Conservation (phyloP, 1,140 invertebrate species). For the Frieseomelitta varia region DNA sequence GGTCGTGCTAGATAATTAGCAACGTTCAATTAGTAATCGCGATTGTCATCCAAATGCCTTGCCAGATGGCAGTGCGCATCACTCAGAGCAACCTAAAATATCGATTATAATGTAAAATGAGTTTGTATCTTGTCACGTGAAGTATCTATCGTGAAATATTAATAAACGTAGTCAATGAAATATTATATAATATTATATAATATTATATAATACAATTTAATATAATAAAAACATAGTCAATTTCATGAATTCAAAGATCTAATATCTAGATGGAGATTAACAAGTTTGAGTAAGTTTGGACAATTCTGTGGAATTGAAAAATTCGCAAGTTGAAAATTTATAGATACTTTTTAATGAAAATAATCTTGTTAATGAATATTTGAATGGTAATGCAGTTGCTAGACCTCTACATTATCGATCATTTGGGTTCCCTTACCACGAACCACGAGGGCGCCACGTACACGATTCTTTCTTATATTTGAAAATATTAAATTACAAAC, state of each 20-base stretch:
- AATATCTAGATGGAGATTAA: not conserved
- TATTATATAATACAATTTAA: too few species aligned
- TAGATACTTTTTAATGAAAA: not conserved
- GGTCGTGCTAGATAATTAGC: not conserved
- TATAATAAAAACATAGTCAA: not conserved
- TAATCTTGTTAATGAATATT: not conserved
- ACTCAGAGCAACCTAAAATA: not conserved
- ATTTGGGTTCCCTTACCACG: not conserved
- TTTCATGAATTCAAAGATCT: not conserved
- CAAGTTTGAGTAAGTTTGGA: not conserved
- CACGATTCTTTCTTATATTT: too few species aligned
- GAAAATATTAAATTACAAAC: not conserved
- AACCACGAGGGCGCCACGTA: not conserved
- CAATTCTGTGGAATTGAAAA: not conserved
- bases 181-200: not conserved
- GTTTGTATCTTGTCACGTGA: not conserved
- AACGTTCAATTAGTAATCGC: conserved; percentile 7
- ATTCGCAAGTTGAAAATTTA: not conserved
- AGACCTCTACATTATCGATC: not conserved
- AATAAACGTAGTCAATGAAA: not conserved
- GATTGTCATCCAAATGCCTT: not conserved
- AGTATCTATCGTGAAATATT: not conserved
- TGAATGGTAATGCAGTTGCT: not conserved
- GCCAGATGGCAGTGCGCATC: not conserved
- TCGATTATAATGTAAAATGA: not conserved